phyloP scores from a whole-genome alignment of 92 coral and sea anemone genomes.

The Siderastrea siderea region DNA sequence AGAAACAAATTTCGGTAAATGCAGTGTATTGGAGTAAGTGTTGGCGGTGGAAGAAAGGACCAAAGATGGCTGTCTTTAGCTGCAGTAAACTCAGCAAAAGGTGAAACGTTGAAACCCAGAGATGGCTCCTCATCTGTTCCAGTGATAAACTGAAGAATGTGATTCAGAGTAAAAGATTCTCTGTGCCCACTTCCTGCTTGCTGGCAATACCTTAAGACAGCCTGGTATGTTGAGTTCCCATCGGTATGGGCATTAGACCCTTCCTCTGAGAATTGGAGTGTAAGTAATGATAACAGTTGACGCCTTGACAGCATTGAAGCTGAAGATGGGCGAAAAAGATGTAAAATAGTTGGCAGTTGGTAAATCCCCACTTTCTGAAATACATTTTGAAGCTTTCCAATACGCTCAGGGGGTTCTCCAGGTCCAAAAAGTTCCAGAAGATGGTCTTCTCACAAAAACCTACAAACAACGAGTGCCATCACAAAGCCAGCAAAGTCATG shows the following conservation, averaged over 20 bases:
- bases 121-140: constrained; percentile 71
- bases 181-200: constrained; percentile 63
- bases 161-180: constrained; percentile 31
- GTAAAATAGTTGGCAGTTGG: constrained; percentile 62
- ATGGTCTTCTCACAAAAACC: constrained; percentile 62
- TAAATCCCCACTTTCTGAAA: constrained; percentile 60
- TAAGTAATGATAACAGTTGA: constrained; percentile 37
- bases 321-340: constrained; percentile 53
- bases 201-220: constrained; percentile 41
- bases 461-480: constrained; percentile 78
- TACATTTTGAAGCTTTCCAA: constrained; percentile 48
- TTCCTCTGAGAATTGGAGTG: constrained; percentile 43
- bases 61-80: constrained; percentile 28
- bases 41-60: constrained; percentile 60
- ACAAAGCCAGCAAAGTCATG: constrained; percentile 63
- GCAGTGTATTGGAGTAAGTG: constrained; percentile 60
- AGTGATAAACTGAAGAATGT: constrained; percentile 65
- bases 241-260: constrained; percentile 53
- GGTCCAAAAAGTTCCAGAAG: constrained; percentile 67
- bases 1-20: constrained; percentile 53
- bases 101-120: constrained; percentile 60
- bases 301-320: constrained; percentile 40
- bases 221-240: constrained; percentile 44
- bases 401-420: constrained; percentile 29
- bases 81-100: constrained; percentile 36